Evolutionary conservation across 2,888 invertebrate species (phyloP).

Genomic region (Mythimna impura): DNA sequence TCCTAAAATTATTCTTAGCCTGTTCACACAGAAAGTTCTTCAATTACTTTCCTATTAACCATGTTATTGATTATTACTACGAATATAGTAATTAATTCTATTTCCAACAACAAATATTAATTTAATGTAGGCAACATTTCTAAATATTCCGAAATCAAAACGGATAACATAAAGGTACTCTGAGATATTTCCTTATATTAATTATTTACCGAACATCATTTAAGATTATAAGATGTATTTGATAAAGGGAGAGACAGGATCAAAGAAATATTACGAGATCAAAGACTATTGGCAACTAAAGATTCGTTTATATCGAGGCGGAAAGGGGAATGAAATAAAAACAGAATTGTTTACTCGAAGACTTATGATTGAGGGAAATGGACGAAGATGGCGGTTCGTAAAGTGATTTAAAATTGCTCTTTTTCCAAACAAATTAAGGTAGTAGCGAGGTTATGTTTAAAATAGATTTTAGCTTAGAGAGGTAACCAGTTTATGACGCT

Average conservation of each 20-base stretch:
- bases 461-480: not conserved
- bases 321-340: constrained; percentile 50
- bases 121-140: constrained; percentile 27
- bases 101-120: constrained; percentile 31
- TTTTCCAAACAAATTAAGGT: constrained; percentile 27
- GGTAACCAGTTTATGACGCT: too few relatives aligned
- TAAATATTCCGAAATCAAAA: constrained; percentile 49
- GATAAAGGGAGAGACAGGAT: constrained; percentile 39
- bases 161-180: constrained; percentile 28
- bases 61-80: constrained; percentile 8
- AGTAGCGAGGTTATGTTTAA: constrained; percentile 6
- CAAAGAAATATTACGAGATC: constrained; percentile 62
- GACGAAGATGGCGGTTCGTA: constrained; percentile 42
- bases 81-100: constrained; percentile 24
- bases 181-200: constrained; percentile 45
- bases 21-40: not conserved
- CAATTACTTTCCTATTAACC: constrained; percentile 3
- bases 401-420: constrained; percentile 48
- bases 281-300: constrained; percentile 47
- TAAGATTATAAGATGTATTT: constrained; percentile 45
- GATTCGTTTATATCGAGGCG: constrained; percentile 44
- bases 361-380: constrained; percentile 55
- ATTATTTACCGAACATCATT: constrained; percentile 51
- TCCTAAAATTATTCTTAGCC: not conserved
- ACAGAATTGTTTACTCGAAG: constrained; percentile 45